Base-by-base conservation (phyloP, 2,888 invertebrate species). In the Apodemia duryi region DNA sequence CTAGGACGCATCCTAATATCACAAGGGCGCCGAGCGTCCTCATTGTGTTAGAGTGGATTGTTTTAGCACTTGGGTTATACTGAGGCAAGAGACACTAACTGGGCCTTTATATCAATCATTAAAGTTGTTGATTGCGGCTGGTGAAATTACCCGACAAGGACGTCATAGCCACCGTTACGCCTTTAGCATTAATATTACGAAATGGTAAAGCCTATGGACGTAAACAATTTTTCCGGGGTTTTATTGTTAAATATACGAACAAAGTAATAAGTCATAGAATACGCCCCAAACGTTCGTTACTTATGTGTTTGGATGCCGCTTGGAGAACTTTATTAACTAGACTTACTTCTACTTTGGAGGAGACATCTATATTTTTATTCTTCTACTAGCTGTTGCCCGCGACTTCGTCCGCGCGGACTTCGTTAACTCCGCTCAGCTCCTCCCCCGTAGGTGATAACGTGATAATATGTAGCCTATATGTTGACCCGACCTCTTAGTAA, bases 121-220 rank as follows among this genome's bases (percentile, higher is more conserved):
- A 81, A 81, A 80, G 78, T 82, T 78, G 82, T 80, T 78, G 84
- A 85, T 87, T 87, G 82, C 85, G 78, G 80, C 71, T 75, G 80
- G 91, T 89, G 91, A 91, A 91, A 91, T 86, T 88, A 81, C 77
- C 78, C 84, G 75, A 77, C 91, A 91, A 91, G 91, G 91, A 91
- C 91, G 81, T 78, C 77, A 78, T 79, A 78, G 73, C 76, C 75
- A 82, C 82, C 83, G 87, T 84, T 80, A 83, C 88, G 85, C 81
- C 81, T 84, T 80, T 79, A 78, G 79, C 72, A 75, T 74, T 74
- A 13, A n/a, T 63, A 80, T 87, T 87, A 78, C 84, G 79, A 82
- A 80, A 88, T 74, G 65, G 66, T 68, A 66, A 63, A 66, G 65
- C 65, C 65, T 62, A 65, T 51, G 61, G 51, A 49, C n/a, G 51